Base-by-base conservation (phyloP, 1,140 invertebrate species). In the Trinorchestia longiramus region DNA sequence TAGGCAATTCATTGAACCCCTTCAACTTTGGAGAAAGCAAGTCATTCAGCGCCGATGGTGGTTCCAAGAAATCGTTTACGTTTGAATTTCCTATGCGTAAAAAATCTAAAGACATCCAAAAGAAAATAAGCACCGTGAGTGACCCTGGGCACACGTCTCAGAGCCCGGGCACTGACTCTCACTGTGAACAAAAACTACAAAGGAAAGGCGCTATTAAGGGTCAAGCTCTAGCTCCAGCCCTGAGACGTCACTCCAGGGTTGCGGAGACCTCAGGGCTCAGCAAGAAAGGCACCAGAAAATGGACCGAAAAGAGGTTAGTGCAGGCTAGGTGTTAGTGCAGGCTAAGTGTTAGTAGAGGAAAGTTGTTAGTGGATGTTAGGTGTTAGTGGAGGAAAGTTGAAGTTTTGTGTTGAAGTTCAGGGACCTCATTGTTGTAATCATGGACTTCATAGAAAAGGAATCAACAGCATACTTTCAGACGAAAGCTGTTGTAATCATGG, bases 101-200 rank as follows among this genome's bases (percentile, higher is more conserved):
- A 53, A 40, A 57, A 47, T 96, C 95, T 40, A 96, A 92, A 91
- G 95, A 96, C 36, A 95, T 95, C 40, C 44, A 43, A n/a, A 94
- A 95, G 43, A 96, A 96, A 44, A n/a, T 95, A 15, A 96, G 96
- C 53, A 96, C 95, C 17, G 90, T 90, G 62, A 96, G 96, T 96
- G 96, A 96, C 87, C 96, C 96, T 8, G 96, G 96, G 0, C 90
- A 41, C 28, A 53, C 41, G 6, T 95, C 45, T 62, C 15, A 0
- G 23, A 28, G 23, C 42, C 96, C 96, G 0, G 95, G 45, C 4
- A 53, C 44, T 19, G 92, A 62, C 28, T 96, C 23, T 0, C 41
- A 0, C 11, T 45, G 57, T 45, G 62, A 41, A 17, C 43, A 77
- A 19, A 90, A 95, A 36, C 96, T 96, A 23, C 43, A 43, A 8